phyloP scores from a whole-genome alignment of 2,797 vertebrate species.

The Scolopax rusticola region DNA sequence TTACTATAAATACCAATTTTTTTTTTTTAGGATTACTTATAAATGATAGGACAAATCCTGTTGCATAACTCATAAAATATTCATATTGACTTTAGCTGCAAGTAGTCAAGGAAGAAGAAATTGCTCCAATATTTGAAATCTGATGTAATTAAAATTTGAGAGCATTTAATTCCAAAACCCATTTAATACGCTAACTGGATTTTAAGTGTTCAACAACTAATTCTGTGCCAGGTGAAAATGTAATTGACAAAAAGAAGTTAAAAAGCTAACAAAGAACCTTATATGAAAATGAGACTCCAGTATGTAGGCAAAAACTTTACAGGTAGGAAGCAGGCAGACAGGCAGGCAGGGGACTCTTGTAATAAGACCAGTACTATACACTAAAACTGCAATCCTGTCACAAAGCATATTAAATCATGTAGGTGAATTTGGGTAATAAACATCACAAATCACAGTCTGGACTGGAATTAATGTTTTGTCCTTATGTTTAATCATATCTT shows the following conservation, averaged over 20 bases:
- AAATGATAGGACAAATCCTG: not conserved
- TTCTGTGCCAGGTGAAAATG: not conserved
- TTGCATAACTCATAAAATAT: slow-evolving; percentile 22
- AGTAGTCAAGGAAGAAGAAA: not conserved
- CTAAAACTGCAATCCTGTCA: not conserved
- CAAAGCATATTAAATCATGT: not conserved
- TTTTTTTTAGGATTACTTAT: not conserved
- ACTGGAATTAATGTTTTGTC: not conserved
- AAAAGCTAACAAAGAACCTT: not conserved
- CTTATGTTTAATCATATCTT: not conserved
- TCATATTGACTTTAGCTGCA: not conserved
- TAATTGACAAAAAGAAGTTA: not conserved
- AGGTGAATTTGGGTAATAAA: not conserved
- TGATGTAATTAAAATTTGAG: slow-evolving; percentile 19
- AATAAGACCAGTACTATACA: not conserved
- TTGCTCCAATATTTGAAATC: slow-evolving; percentile 45
- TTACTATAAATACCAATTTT: not conserved
- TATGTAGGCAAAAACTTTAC: not conserved
- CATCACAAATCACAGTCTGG: not conserved
- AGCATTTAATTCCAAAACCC: slow-evolving; percentile 9
- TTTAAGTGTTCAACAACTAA: not conserved
- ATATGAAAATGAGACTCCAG: not conserved
- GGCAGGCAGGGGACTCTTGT: not conserved
- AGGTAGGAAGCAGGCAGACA: not conserved
- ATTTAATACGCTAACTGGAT: not conserved